Base-by-base conservation (phyloP, 2,888 invertebrate genomes). In the Zonitis immaculata region DNA sequence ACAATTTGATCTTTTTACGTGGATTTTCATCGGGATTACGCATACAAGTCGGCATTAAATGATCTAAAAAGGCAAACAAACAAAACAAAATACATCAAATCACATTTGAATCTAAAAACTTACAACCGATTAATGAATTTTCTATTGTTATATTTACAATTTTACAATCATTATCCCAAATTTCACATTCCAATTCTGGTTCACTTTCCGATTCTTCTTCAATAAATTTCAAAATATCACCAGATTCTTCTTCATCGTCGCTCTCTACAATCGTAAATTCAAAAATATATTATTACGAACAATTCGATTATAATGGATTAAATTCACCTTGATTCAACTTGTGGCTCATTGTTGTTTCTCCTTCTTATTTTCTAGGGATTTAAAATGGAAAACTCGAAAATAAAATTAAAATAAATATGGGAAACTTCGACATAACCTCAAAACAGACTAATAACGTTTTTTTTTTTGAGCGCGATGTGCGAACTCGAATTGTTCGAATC, bases 101-200 rank as follows among this genome's bases (percentile, higher is more conserved):
- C 42, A 50, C 44, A 42, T n/a, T n/a, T n/a, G n/a, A n/a, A n/a
- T n/a, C n/a, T n/a, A n/a, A n/a, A n/a, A n/a, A 57, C 64, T 63
- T 60, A 67, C 66, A 62, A 26, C 68, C 67, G 46, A 44, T 58
- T 14, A 64, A 39, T 28, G 49, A 20, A 42, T 51, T 44, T 28
- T 22, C 28, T 7, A 42, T 14, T 28, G 26, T 20, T 20, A 26
- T 35, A 45, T 28, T 22, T 6, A 62, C 39, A 43, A 69, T 54
- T 54, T 61, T 61, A 56, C 69, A 71, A 52, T 73, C 72, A 28
- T 63, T 49, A 59, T 74, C 74, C 74, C 73, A 74, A 18, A 53
- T 12, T 46, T 67, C 66, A 59, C 73, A 72, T 30, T 73, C 71
- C 28, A 65, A 32, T 51, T 75, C 74, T 14, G 67, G 62, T 59